Base-by-base conservation (phyloP, 1,140 invertebrate species). In the Drosophila murphyi region DNA sequence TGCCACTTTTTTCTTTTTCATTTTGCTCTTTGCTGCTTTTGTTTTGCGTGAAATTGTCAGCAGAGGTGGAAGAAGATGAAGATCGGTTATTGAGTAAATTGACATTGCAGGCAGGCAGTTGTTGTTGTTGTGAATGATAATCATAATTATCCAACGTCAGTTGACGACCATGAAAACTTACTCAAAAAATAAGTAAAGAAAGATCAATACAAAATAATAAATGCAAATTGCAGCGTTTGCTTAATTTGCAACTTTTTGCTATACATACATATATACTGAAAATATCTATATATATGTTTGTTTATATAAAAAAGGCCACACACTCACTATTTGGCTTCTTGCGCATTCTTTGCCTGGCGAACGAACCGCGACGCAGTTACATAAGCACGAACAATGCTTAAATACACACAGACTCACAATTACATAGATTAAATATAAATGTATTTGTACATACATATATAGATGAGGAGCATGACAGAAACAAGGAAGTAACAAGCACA, bases 1-100 rank as follows among this genome's bases (percentile, higher is more conserved):
- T 86, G 80, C 80, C 77, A 85, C 81, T 85, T 83, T 83, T 76
- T 65, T 63, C 41, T 50, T 52, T 63, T 34, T 63, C 5, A 57
- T 78, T 74, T 47, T 63, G 60, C 39, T 20, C 55, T 12, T 28
- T 50, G 60, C 10, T 76, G 61, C 56, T 69, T 56, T 74, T 74
- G 64, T 68, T 74, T 69, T 74, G 57, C 57, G 57, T 74, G 52
- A 62, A 74, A 69, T 73, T 68, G 64, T 45, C 64, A 55, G 56
- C 52, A 67, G 28, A 63, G 45, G 12, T 20, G 20, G 47, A 54
- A 54, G 51, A 32, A 54, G 59, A 62, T 39, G 63, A 68, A 39
- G 47, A 51, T 57, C 48, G 70, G 47, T 10, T 65, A 72, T 73
- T 68, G 71, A 69, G 64, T 73, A 69, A 73, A 73, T 72, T 72